Evolutionary conservation across 2,113 vertebrate genomes (phyloP), one percentile per base, ranked within the genome.

Genomic region (Oreochromis tanganicae): DNA sequence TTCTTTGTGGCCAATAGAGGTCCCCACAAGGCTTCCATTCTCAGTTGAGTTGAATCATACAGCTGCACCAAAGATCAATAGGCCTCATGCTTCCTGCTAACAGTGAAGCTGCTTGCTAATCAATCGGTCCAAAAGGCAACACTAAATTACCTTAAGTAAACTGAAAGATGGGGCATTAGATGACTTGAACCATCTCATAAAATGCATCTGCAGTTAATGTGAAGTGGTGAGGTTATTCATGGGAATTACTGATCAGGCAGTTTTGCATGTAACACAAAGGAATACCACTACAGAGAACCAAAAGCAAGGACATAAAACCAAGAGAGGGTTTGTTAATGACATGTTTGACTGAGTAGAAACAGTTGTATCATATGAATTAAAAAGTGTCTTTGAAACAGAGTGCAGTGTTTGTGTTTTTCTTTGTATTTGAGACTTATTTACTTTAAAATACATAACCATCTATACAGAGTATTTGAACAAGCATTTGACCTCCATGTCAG

Each of bases 311-410:
- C 57, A 50, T 46, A 52, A 85, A 55, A 80, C 81, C 82, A 89
- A 56, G 84, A 86, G 88, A 87, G 50, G 90, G 83, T 88, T 88
- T 56, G 88, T 92, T 88, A 61, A 90, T 89, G 85, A 52, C 81
- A 88, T 91, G 93, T 94, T 92, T 92, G 89, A 93, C 90, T 89
- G 91, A 90, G 78, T 85, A 92, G 85, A 93, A 95, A 90, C 88
- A 93, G 93, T 95, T 96, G 96, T 96, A 96, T 96, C 84, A 96
- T 97, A 96, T 96, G 88, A 92, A 96, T 95, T 96, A 95, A 96
- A 96, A 92, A 80, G 89, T 91, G 80, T 94, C 89, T 95, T 96
- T 91, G 86, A 90, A 95, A 91, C 46, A 19, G 9, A 83, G 21
- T 19, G 46, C 21, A 17, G 50, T 12, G 29, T 90, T 78, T 32